Evolutionary conservation across 2,888 invertebrate species (phyloP).

Genomic region (Nebria brevicollis): DNA sequence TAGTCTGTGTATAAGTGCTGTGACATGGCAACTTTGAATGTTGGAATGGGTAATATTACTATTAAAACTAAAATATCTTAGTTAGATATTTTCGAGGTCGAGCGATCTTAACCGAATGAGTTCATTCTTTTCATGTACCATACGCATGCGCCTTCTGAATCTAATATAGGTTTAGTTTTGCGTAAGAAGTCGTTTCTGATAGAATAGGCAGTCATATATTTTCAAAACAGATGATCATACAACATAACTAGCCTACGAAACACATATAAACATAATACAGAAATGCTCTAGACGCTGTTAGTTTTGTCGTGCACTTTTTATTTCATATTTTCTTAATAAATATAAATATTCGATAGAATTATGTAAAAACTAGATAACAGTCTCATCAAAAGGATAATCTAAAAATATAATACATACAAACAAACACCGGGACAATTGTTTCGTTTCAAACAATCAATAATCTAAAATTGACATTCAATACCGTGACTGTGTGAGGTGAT

Average conservation of each 20-base stretch:
- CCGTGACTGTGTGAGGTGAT: not conserved
- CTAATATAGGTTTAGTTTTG: too few species aligned
- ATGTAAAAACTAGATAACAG: slow-evolving; percentile 31
- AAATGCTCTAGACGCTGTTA: slow-evolving; percentile 22
- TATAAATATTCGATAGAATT: slow-evolving; percentile 16
- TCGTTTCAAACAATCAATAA: not conserved
- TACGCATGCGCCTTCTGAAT: too few species aligned
- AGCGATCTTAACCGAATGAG: too few species aligned
- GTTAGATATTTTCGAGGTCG: too few species aligned
- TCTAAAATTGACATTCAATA: not conserved
- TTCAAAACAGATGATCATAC: slow-evolving; percentile 41
- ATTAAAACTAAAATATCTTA: too few species aligned
- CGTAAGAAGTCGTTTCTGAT: not conserved
- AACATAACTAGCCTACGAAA: slow-evolving; percentile 37
- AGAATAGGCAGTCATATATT: slow-evolving; percentile 38
- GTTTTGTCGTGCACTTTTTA: slow-evolving; percentile 22
- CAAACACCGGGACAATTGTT: not conserved
- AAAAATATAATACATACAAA: not conserved
- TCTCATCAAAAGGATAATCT: slow-evolving; percentile 10
- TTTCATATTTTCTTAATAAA: not conserved
- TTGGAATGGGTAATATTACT: not conserved
- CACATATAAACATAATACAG: slow-evolving; percentile 28
- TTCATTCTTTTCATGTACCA: too few species aligned
- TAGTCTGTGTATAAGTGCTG: not conserved
- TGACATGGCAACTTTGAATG: slow-evolving; percentile 11